phyloP scores from a whole-genome alignment of 2,888 invertebrate genomes.

The Leistus spinibarbis region DNA sequence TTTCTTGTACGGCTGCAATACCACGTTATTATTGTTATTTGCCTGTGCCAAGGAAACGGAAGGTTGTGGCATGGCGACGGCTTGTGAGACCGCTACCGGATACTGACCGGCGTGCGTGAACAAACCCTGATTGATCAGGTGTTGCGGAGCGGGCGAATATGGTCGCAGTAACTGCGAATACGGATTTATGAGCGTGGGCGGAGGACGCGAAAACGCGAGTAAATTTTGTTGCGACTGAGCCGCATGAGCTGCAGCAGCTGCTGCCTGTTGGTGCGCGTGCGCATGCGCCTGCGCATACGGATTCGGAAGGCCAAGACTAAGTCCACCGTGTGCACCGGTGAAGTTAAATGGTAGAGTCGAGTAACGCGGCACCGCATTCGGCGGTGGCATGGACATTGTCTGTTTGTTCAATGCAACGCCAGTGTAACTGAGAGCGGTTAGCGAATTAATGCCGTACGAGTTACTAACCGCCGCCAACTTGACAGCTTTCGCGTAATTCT shows the following conservation, averaged over 20 bases:
- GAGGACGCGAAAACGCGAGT: conserved; percentile 55
- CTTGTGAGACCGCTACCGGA: conserved; percentile 53
- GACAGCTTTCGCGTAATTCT: conserved; percentile 79
- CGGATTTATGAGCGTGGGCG: conserved; percentile 53
- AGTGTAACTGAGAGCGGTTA: conserved; percentile 71
- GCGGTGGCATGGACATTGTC: conserved; percentile 56
- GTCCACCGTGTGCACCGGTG: conserved; percentile 47
- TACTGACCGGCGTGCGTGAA: conserved; percentile 47
- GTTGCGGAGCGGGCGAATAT: conserved; percentile 39
- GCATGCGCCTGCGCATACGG: conserved; percentile 47
- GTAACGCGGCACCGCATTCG: conserved; percentile 48
- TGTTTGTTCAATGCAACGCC: conserved; percentile 74
- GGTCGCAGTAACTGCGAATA: conserved; percentile 58
- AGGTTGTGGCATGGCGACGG: background rate
- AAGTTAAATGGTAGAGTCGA: conserved; percentile 50
- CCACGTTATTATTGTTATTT: conserved; percentile 59
- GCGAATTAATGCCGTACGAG: conserved; percentile 55
- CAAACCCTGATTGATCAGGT: conserved; percentile 43
- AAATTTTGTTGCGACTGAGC: conserved; percentile 49
- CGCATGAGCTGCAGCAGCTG: conserved; percentile 41
- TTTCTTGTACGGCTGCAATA: conserved; percentile 86
- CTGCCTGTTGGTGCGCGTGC: conserved; percentile 39
- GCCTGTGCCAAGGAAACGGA: conserved; percentile 49
- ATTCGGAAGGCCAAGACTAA: conserved; percentile 49
- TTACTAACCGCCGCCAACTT: conserved; percentile 61